Evolutionary conservation across 1,140 invertebrate species (phyloP), one percentile per base, ranked within the genome.

Genomic region (Sycophaga agraensis): DNA sequence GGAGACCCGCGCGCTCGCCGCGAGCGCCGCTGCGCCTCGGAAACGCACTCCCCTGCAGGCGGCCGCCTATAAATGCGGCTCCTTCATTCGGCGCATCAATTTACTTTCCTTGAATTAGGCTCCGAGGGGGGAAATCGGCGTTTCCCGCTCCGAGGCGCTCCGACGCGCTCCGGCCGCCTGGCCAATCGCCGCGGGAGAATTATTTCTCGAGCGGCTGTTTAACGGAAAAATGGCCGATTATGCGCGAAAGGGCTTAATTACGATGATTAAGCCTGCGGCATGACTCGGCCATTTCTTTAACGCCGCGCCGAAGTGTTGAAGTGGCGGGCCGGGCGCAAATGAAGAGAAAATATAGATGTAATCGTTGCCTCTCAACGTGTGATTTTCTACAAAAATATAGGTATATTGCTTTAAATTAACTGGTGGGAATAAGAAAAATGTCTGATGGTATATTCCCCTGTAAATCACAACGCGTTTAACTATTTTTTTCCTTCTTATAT

Each of bases 201-300:
- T 37, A 46, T 56, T 54, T 54, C 39, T 37, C 19, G 49, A 39
- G 39, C 53, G 28, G 53, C 42, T 16, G 37, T 28, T 40, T 55
- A 26, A 46, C 2, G 53, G 31, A 56, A 56, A 56, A 46, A 56
- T 45, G 16, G 24, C 6, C 42, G 42, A 46, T 56, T 56, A 55
- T 37, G 24, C 43, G 42, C 45, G n/a, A 56, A 55, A 55, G 53
- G 40, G 11, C 31, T 16, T 55, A 55, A 56, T 56, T 56, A 56
- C 31, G 26, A 24, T 49, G 55, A 58, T 58, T 49, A 37, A 35
- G 7, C 45, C 24, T 21, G 31, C 46, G 9, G 28, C 45, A 35
- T 49, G 55, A 48, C 55, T 58, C 55, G 45, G 26, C 55, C 5
- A 35, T 49, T 58, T 45, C 42, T 28, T 39, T 24, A 49, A 39